Evolutionary conservation across 2,888 invertebrate species (phyloP), one percentile per base, ranked within the genome.

Genomic region (Tenthredo mesomela): DNA sequence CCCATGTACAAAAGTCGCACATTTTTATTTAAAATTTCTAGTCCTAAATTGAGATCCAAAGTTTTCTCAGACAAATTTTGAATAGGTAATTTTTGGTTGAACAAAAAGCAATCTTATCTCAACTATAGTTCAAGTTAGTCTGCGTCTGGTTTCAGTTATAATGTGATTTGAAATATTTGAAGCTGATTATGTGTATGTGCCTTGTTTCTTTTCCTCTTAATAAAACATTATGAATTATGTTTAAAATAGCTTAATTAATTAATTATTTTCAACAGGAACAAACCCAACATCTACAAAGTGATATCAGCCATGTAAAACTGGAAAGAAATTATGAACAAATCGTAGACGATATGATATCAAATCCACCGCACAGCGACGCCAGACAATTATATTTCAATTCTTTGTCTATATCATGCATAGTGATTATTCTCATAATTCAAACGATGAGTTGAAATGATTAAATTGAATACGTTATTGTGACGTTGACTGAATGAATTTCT

Each of bases 1-100:
- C 87, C 90, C 90, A 90, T n/a, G 88, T 84, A 71, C 90, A 91
- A 86, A 91, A 91, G 82, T 91, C 91, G 50, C 90, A 91, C 89
- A 88, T 90, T 71, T 37, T 84, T 47, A 70, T 54, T n/a, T 6
- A 10, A 6, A 33, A 50, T 78, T 78, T 78, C 18, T 37, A 15
- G 9, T 50, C 2, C 47, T 15, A 10, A 71, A n/a, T 10, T n/a
- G 4, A 54, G 50, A 15, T 50, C 7, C 0, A 18, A 71, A 77
- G 25, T 77, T 50, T 47, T 33, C 29, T 25, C 1, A 29, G 15
- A 29, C 1, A 50, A 77, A 40, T 77, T 77, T 47, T 10, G 50
- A 18, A 29, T 50, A 18, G 50, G 15, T 54, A 6, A 77, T 77
- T 77, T 77, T 77, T 50, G n/a, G 18, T 77, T 77, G 18, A 54